These are phyloP conservation scores for Ramphastos sulfuratus DNA, from an alignment of 2,113 vertebrate species.

Conservation along the genomic window DNA sequence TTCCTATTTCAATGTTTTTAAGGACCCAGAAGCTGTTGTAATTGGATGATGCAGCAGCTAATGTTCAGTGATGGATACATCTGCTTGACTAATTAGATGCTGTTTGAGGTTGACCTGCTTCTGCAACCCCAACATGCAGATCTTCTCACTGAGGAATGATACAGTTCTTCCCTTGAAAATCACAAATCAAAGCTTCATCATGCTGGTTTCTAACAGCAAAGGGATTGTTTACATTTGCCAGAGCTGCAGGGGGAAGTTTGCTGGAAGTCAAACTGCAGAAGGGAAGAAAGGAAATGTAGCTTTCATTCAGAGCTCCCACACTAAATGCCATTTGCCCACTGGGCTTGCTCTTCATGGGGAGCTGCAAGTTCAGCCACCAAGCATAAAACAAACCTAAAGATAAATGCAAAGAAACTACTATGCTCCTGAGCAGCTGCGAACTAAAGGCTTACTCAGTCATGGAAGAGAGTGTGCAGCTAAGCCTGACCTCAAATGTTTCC, in stretches of 20 bases:
- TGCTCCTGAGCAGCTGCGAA: neutral
- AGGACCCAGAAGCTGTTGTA: neutral
- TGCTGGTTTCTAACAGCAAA: constrained; percentile 10
- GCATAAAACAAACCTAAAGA: constrained; percentile 11
- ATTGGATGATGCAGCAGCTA: neutral
- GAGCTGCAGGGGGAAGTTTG: constrained; percentile 38
- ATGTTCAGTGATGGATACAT: neutral
- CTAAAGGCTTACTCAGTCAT: neutral
- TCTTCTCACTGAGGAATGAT: neutral
- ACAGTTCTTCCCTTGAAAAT: constrained; percentile 12
- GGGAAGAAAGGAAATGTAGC: neutral
- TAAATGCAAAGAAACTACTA: neutral
- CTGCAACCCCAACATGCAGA: neutral
- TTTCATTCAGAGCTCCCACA: constrained; percentile 28
- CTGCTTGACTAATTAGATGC: constrained; percentile 36
- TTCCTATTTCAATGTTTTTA: constrained; percentile 5
- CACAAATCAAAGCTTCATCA: constrained; percentile 46
- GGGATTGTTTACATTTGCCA: constrained; percentile 36
- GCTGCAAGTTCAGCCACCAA: constrained; percentile 31
- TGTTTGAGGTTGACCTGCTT: constrained; percentile 36
- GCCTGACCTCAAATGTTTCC: too few species aligned
- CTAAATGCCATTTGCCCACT: constrained; percentile 25
- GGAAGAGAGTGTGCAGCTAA: neutral
- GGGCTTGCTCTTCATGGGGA: constrained; percentile 30
- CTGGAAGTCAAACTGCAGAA: neutral